Conservation (phyloP, 2,113 vertebrate species). For the Fukomys damarensis region DNA sequence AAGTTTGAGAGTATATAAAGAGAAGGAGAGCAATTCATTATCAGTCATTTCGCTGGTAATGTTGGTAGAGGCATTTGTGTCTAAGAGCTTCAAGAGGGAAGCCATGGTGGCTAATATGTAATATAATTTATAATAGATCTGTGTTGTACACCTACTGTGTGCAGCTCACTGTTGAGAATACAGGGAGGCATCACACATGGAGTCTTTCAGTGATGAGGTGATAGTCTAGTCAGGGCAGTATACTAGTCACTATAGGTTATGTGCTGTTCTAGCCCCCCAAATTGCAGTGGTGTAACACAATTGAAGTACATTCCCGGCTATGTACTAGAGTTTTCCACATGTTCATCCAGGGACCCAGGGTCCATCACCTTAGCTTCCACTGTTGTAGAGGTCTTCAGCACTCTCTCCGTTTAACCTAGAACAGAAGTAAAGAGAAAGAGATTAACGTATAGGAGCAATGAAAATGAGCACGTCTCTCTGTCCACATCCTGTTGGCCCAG, state of each 20-base stretch:
- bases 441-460: neutral
- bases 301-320: neutral
- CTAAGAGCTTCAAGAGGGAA: conserved; percentile 18
- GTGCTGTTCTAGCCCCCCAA: neutral
- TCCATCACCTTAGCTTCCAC: neutral
- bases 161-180: conserved; percentile 3
- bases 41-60: conserved; percentile 37
- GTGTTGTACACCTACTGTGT: neutral
- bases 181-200: neutral
- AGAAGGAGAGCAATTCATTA: conserved; percentile 30
- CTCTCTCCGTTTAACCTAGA: neutral
- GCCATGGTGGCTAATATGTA: neutral
- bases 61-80: neutral
- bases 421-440: neutral
- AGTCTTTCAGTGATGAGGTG: neutral
- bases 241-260: neutral
- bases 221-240: neutral
- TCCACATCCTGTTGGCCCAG: neutral
- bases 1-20: conserved; percentile 56
- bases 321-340: neutral
- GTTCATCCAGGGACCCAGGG: neutral
- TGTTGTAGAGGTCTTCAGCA: neutral
- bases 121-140: conserved; percentile 9
- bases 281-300: neutral
- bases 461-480: neutral